A percentile compares a stretch with the other conserved stretches of the same genome.
phyloP scores from a whole-genome alignment of 2,888 invertebrate genomes.

The Pimpla rufipes region DNA sequence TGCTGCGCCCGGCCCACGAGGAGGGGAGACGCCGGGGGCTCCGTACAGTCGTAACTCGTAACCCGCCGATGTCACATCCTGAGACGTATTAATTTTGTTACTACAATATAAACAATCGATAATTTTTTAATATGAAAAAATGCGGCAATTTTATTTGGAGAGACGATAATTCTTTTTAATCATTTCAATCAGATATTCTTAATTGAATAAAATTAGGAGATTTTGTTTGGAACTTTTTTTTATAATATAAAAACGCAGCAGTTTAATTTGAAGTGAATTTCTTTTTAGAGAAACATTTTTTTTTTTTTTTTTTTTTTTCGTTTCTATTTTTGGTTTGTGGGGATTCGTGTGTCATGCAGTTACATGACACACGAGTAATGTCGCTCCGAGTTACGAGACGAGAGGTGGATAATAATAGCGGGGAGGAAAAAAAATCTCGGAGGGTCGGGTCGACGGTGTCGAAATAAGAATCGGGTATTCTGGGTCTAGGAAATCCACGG shows the following conservation, averaged over 20 bases:
- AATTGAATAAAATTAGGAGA: background rate
- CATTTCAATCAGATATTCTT: background rate
- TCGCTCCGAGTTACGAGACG: slow-evolving; percentile 19
- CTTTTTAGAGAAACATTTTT: no score
- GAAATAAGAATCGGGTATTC: slow-evolving; percentile 30
- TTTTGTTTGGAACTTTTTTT: no score
- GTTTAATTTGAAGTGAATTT: no score
- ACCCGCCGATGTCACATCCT: background rate
- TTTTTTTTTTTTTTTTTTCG: background rate
- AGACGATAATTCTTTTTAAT: no score
- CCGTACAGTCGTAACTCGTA: background rate
- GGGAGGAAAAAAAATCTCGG: slow-evolving; percentile 1
- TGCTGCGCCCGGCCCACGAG: slow-evolving; percentile 60
- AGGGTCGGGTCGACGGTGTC: background rate
- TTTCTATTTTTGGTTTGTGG: background rate
- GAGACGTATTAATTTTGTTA: background rate
- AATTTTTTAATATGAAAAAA: background rate
- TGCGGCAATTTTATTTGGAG: no score
- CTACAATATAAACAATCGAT: background rate
- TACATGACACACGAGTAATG: background rate
- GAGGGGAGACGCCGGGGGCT: slow-evolving; percentile 60
- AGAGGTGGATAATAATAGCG: slow-evolving; percentile 43
- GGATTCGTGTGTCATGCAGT: background rate
- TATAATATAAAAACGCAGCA: no score
- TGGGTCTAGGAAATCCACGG: slow-evolving; percentile 53